Conservation (phyloP, 2,113 vertebrate genomes). For the Clupea harengus region DNA sequence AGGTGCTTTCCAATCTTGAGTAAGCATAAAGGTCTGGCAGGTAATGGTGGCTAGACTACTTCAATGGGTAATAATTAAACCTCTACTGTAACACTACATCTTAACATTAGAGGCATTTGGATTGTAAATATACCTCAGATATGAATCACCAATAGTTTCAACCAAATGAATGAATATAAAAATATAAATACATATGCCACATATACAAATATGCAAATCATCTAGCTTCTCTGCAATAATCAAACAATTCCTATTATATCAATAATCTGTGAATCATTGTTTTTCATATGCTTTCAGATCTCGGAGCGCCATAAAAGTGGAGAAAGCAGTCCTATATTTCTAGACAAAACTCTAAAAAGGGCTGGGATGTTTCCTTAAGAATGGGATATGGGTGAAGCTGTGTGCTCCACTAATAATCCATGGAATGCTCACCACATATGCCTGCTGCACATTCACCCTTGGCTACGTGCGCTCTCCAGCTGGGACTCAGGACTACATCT, state of each 20-base stretch:
- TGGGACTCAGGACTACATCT: slow-evolving; percentile 60
- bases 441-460: slow-evolving; percentile 60
- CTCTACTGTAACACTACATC: background rate
- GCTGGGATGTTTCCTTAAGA: slow-evolving; percentile 69
- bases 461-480: slow-evolving; percentile 72
- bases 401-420: slow-evolving; percentile 68
- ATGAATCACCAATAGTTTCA: too few relatives aligned
- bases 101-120: background rate
- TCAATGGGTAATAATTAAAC: background rate
- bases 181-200: background rate
- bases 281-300: background rate
- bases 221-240: background rate
- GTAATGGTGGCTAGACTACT: too few relatives aligned
- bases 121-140: background rate
- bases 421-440: slow-evolving; percentile 75
- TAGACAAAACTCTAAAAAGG: slow-evolving; percentile 59
- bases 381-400: slow-evolving; percentile 51
- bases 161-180: background rate
- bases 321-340: slow-evolving; percentile 53
- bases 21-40: too few relatives aligned
- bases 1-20: background rate
- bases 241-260: background rate
- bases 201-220: background rate
- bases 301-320: background rate
- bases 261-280: background rate